phyloP scores from a whole-genome alignment of 1,140 invertebrate genomes.

The Phortica variegata region DNA sequence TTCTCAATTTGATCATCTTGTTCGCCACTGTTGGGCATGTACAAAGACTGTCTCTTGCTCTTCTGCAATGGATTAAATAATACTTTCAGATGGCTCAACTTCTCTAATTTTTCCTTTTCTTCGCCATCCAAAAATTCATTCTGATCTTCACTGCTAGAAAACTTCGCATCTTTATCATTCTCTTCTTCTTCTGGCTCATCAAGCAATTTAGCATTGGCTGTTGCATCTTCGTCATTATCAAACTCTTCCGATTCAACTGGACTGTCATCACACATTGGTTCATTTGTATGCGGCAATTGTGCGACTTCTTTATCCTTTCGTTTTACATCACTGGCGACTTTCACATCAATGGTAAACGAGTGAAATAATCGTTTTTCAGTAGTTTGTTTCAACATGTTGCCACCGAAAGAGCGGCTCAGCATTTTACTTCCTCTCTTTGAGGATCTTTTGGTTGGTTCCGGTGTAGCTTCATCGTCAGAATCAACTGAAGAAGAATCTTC shows the following conservation, averaged over 20 bases:
- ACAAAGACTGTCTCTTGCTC: conserved; percentile 33
- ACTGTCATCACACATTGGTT: neutral
- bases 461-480: too few relatives aligned
- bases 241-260: neutral
- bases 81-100: conserved; percentile 27
- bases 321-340: too few relatives aligned
- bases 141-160: conserved; percentile 13
- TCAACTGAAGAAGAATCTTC: too few relatives aligned
- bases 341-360: too few relatives aligned
- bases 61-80: conserved; percentile 46
- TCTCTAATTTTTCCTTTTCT: conserved; percentile 20
- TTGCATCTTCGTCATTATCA: neutral
- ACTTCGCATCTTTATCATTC: neutral
- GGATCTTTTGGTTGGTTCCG: too few relatives aligned
- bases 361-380: too few relatives aligned
- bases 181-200: conserved; percentile 5
- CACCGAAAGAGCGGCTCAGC: too few relatives aligned
- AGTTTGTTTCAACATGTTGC: too few relatives aligned
- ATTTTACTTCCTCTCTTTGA: too few relatives aligned
- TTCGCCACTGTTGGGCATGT: conserved; percentile 5
- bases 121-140: conserved; percentile 16
- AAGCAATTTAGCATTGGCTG: neutral
- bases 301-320: neutral
- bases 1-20: neutral
- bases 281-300: neutral